Base-by-base conservation (phyloP, 23 tunicate species). In the Corella eumyota region DNA sequence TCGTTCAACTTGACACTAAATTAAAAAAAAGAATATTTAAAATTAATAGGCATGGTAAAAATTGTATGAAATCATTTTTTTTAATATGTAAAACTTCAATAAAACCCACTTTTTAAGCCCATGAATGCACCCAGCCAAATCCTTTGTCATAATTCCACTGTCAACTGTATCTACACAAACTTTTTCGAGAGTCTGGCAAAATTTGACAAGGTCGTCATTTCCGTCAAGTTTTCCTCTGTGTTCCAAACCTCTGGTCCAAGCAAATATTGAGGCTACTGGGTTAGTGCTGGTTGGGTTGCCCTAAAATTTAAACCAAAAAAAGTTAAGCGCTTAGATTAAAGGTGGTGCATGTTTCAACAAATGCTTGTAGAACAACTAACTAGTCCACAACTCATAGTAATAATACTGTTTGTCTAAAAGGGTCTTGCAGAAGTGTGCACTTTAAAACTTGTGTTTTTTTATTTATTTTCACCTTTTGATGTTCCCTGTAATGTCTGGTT, bases 261-360 rank as follows among this genome's bases (percentile, higher is more conserved):
- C 99, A 60, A 92, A 92, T 69, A 92, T 92, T 23, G 93, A 83
- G 51, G 99, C 99, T 62, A 92, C 63, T 3, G 99, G 99, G 59
- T 92, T 92, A 45, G 99, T 92, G 69, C 93, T 83, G 74, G 99
- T 92, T 2, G 93, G 93, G 72, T 92, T 92, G 55, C 99, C 99
- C 82, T 83, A 53, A n/a, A n/a, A n/a, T n/a, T n/a, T n/a, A n/a
- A n/a, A 44, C 15, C 49, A 44, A n/a, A n/a, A n/a, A n/a, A n/a
- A n/a, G n/a, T n/a, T n/a, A n/a, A n/a, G n/a, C n/a, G n/a, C n/a
- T n/a, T n/a, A n/a, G n/a, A n/a, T n/a, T n/a, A n/a, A n/a, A n/a
- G n/a, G n/a, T n/a, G n/a, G n/a, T n/a, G n/a, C n/a, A n/a, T n/a
- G n/a, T n/a, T n/a, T n/a, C n/a, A n/a, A n/a, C n/a, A n/a, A n/a